A percentile compares a stretch with the other conserved stretches of the same genome.
Evolutionary conservation across 1,140 invertebrate species (phyloP).

Genomic region (Dolichoris vasculosae): DNA sequence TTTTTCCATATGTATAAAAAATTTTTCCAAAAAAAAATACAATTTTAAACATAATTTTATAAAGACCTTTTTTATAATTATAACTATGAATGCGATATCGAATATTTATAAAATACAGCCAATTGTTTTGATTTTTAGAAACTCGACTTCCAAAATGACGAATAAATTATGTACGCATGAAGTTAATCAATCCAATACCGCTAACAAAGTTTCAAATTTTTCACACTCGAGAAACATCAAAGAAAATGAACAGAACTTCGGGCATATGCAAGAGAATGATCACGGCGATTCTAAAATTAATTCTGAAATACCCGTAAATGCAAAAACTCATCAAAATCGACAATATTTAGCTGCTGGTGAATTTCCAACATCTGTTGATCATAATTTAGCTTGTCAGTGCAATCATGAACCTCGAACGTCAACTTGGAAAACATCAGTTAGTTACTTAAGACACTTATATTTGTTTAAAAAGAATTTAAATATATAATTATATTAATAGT

Average conservation of each 20-base stretch:
- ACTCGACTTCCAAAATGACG: background rate
- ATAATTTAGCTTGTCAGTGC: background rate
- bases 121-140: constrained; percentile 2
- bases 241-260: background rate
- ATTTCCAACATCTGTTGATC: background rate
- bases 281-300: background rate
- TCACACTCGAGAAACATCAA: background rate
- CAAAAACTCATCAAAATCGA: background rate
- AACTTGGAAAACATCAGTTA: background rate
- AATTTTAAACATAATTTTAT: too few relatives aligned
- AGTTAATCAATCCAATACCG: background rate
- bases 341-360: background rate
- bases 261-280: background rate
- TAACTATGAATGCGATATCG: background rate
- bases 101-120: background rate
- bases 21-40: too few relatives aligned
- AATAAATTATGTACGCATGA: background rate
- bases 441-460: too few relatives aligned
- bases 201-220: background rate
- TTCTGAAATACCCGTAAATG: background rate
- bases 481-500: too few relatives aligned
- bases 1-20: too few relatives aligned
- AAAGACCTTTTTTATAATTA: too few relatives aligned
- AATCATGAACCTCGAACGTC: background rate
- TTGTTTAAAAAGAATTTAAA: too few relatives aligned